These are phyloP conservation scores for Ancistrus triradiatus DNA, from an alignment of 2,113 vertebrate genomes.

Conservation along the genomic window DNA sequence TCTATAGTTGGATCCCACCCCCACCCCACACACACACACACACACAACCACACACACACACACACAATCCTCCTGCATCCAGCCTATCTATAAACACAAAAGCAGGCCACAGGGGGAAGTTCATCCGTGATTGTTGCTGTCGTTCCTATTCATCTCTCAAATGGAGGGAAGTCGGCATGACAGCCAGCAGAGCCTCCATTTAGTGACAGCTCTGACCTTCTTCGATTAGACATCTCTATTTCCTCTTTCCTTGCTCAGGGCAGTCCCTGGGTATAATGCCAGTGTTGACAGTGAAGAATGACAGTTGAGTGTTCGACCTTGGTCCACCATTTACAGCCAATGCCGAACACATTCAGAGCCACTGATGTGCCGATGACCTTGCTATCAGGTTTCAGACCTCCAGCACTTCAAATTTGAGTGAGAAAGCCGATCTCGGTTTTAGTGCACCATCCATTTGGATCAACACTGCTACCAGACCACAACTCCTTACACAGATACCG, in stretches of 20 bases:
- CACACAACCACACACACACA: constrained; percentile 12
- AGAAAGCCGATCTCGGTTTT: constrained; percentile 24
- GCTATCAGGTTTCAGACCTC: constrained; percentile 43
- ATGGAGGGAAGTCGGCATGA: constrained; percentile 36
- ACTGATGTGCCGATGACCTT: constrained; percentile 41
- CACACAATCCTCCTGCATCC: neutral
- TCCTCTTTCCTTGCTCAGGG: constrained; percentile 15
- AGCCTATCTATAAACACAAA: constrained; percentile 36
- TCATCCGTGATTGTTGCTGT: constrained; percentile 39
- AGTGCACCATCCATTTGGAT: constrained; percentile 20
- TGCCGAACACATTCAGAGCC: constrained; percentile 24
- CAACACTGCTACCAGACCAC: too few species aligned
- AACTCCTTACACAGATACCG: too few species aligned
- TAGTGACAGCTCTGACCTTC: constrained; percentile 47
- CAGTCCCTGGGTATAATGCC: constrained; percentile 36
- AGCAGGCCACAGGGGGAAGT: constrained; percentile 8
- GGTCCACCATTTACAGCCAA: constrained; percentile 34
- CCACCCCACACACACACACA: too few species aligned
- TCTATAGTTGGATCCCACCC: too few species aligned
- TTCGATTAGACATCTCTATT: constrained; percentile 45
- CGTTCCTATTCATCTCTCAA: constrained; percentile 35
- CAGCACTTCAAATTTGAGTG: constrained; percentile 22
- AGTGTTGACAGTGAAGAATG: constrained; percentile 50
- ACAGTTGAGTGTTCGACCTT: constrained; percentile 46
- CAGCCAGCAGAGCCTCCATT: constrained; percentile 43